Conservation (phyloP, 2,888 invertebrate species). For the Lypha dubia region DNA sequence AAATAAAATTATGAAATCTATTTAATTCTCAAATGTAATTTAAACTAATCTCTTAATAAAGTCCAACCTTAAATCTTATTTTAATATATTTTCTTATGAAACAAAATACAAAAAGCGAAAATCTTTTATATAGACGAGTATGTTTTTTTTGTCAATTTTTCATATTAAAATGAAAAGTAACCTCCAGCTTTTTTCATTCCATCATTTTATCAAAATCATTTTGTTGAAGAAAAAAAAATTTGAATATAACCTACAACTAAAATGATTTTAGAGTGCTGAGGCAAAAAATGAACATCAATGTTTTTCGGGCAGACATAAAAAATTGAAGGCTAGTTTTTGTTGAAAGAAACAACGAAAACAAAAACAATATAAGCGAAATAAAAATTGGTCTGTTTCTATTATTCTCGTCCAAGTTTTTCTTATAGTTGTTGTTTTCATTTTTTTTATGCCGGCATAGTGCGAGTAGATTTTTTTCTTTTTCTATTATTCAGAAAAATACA, state of each 20-base stretch:
- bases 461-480: conserved; percentile 16
- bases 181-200: conserved; percentile 50
- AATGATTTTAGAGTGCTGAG: conserved; percentile 44
- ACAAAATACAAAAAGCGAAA: conserved; percentile 15
- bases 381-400: conserved; percentile 50
- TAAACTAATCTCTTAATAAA: conserved; percentile 21
- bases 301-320: conserved; percentile 57
- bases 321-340: conserved; percentile 57
- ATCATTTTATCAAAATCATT: conserved; percentile 51
- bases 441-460: conserved; percentile 18
- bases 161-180: conserved; percentile 50
- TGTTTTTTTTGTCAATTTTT: neutral
- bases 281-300: conserved; percentile 48
- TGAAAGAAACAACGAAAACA: conserved; percentile 1
- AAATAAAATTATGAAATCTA: neutral
- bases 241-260: conserved; percentile 53
- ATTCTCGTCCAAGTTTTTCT: conserved; percentile 27
- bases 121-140: neutral
- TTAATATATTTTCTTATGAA: conserved; percentile 16
- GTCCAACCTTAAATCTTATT: conserved; percentile 1
- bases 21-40: neutral
- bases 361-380: conserved; percentile 5
- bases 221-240: conserved; percentile 16
- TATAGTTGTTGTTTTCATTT: no score
- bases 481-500: conserved; percentile 20